These are phyloP conservation scores for Tympanuchus pallidicinctus DNA, from an alignment of 2,113 vertebrate genomes.

Conservation along the genomic window DNA sequence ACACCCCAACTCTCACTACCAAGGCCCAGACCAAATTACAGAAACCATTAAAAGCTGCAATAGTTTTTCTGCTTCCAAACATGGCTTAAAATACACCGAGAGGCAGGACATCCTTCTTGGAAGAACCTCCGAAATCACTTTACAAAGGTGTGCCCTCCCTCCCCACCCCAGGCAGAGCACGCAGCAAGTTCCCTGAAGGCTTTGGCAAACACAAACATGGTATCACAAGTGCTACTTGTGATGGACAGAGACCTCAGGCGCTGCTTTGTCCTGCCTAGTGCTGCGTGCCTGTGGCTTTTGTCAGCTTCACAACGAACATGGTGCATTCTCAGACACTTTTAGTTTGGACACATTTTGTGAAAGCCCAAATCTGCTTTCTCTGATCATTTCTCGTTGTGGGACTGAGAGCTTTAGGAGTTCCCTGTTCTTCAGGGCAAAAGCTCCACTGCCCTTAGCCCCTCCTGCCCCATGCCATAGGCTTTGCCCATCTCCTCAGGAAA, in stretches of 20 bases:
- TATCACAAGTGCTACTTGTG: background rate
- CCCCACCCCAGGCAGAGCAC: background rate
- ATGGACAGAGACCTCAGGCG: background rate
- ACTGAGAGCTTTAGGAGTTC: background rate
- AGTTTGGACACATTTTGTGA: background rate
- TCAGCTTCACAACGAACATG: background rate
- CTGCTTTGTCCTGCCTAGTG: rapidly evolving
- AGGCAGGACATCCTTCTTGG: background rate
- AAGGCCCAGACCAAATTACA: background rate
- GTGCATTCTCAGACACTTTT: rapidly evolving
- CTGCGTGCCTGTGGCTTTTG: rapidly evolving
- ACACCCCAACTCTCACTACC: background rate
- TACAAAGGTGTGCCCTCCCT: background rate
- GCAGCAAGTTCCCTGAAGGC: background rate
- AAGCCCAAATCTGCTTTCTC: background rate
- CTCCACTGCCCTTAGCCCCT: background rate
- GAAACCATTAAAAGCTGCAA: background rate
- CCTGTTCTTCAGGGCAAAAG: background rate
- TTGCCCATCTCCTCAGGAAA: background rate
- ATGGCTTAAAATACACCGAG: background rate
- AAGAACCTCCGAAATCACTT: rapidly evolving
- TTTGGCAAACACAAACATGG: rapidly evolving
- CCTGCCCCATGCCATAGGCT: background rate
- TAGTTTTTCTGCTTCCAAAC: background rate
- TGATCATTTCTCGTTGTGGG: background rate